These are phyloP conservation scores for Laticauda laticaudata DNA, from an alignment of 2,113 vertebrate genomes.

Conservation along the genomic window DNA sequence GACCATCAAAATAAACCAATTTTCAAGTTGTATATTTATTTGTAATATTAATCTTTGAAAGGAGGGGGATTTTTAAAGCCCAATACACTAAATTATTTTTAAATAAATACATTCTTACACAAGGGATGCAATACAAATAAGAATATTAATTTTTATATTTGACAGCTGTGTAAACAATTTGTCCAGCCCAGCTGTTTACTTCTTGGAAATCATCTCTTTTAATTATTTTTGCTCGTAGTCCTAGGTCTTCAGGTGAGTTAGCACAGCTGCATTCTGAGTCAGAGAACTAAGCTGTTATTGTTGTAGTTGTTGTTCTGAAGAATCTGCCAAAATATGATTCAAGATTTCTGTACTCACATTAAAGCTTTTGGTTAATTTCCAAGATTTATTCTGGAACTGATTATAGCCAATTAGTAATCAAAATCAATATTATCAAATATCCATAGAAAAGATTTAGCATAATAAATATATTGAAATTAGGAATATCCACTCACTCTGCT, in stretches of 20 bases:
- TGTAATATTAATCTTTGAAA: not conserved
- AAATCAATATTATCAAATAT: conserved; percentile 42
- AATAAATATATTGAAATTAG: conserved; percentile 53
- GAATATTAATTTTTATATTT: not conserved
- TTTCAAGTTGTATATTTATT: not conserved
- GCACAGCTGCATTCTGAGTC: conserved; percentile 42
- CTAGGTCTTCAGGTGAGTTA: conserved; percentile 44
- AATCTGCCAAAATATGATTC: conserved; percentile 51
- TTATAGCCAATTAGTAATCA: not conserved
- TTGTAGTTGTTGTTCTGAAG: not conserved
- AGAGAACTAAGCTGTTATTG: conserved; percentile 19
- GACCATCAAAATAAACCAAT: not conserved
- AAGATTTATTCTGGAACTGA: not conserved
- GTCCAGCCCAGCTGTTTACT: not conserved
- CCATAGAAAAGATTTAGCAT: conserved; percentile 45
- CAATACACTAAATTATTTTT: fast-evolving
- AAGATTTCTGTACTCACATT: not conserved
- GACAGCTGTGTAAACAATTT: not conserved
- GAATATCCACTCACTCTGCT: conserved; percentile 50
- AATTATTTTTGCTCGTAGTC: conserved; percentile 37
- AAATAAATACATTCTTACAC: not conserved
- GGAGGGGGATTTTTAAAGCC: not conserved
- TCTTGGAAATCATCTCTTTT: not conserved
- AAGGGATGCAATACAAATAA: not conserved
- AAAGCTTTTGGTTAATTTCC: not conserved